phyloP scores from a whole-genome alignment of 2,888 invertebrate genomes.

The Ischnus inquisitorius region DNA sequence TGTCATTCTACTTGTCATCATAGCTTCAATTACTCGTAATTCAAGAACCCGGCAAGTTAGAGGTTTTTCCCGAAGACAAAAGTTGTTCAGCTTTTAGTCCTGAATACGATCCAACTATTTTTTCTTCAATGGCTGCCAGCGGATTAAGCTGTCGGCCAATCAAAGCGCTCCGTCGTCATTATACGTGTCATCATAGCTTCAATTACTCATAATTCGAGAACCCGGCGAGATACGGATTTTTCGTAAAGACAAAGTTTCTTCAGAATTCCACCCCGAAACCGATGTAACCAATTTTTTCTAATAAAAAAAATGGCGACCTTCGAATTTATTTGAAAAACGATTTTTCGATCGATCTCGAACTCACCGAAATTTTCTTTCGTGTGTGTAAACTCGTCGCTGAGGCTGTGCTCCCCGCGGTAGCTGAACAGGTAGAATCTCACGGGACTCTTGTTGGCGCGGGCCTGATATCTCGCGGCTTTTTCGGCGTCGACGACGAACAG shows the following conservation, averaged over 20 bases:
- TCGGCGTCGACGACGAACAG: constrained; percentile 88
- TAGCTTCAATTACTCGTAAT: background rate
- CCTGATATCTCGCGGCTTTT: constrained; percentile 87
- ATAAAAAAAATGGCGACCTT: background rate
- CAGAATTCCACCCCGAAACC: background rate
- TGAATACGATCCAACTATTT: background rate
- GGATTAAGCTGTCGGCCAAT: background rate
- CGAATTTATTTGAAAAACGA: background rate
- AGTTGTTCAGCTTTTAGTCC: background rate
- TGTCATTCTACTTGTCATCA: background rate
- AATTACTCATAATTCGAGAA: background rate
- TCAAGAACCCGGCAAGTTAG: background rate
- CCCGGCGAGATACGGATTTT: background rate
- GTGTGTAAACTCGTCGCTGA: constrained; percentile 86
- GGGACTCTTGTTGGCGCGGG: constrained; percentile 86
- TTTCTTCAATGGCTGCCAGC: background rate
- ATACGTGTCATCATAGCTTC: background rate
- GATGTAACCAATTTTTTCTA: background rate
- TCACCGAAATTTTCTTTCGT: constrained; percentile 87
- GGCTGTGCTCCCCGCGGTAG: constrained; percentile 87
- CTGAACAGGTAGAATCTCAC: constrained; percentile 88
- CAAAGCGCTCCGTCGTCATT: background rate
- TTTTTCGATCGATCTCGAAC: constrained; percentile 45
- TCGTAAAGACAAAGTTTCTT: background rate
- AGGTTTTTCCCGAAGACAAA: background rate